A percentile compares a stretch with the other conserved stretches of the same genome.
These are phyloP conservation scores for Tortrix viridana DNA, from an alignment of 2,888 invertebrate species.

Conservation along the genomic window DNA sequence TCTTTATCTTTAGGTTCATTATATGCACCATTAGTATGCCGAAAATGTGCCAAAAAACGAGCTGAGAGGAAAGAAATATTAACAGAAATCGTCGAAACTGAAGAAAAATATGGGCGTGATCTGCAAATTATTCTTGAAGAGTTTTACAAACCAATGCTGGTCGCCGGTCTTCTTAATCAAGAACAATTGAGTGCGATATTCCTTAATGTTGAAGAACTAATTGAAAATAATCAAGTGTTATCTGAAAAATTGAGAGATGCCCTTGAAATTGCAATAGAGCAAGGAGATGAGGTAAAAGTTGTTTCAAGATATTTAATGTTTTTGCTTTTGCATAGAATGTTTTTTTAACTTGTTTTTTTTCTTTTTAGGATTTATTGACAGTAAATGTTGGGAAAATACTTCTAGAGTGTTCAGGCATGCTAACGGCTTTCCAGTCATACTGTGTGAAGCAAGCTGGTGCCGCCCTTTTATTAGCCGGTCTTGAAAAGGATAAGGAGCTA, in stretches of 20 bases:
- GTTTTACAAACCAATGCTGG: constrained; percentile 96
- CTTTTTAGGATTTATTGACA: constrained; percentile 88
- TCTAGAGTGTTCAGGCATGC: constrained; percentile 95
- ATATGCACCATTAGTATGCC: constrained; percentile 92
- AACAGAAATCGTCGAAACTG: constrained; percentile 97
- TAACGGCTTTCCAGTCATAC: constrained; percentile 97
- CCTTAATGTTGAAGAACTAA: constrained; percentile 95
- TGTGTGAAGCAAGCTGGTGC: constrained; percentile 97
- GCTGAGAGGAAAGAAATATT: constrained; percentile 97
- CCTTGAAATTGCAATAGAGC: constrained; percentile 92
- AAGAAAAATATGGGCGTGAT: constrained; percentile 97
- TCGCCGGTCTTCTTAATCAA: constrained; percentile 94
- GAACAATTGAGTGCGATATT: constrained; percentile 97
- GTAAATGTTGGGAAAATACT: constrained; percentile 96
- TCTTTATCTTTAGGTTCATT: constrained; percentile 82
- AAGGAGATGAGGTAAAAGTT: constrained; percentile 86
- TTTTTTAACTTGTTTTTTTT: constrained; percentile 10
- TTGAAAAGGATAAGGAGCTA: constrained; percentile 97
- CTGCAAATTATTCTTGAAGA: constrained; percentile 96
- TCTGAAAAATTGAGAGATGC: constrained; percentile 94
- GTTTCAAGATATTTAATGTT: neutral
- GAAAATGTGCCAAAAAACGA: constrained; percentile 94
- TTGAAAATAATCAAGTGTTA: constrained; percentile 93
- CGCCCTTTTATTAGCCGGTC: constrained; percentile 92
- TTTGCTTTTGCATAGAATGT: neutral